These are phyloP conservation scores for Oreotrochilus melanogaster DNA, from an alignment of 2,113 vertebrate genomes.

Conservation along the genomic window DNA sequence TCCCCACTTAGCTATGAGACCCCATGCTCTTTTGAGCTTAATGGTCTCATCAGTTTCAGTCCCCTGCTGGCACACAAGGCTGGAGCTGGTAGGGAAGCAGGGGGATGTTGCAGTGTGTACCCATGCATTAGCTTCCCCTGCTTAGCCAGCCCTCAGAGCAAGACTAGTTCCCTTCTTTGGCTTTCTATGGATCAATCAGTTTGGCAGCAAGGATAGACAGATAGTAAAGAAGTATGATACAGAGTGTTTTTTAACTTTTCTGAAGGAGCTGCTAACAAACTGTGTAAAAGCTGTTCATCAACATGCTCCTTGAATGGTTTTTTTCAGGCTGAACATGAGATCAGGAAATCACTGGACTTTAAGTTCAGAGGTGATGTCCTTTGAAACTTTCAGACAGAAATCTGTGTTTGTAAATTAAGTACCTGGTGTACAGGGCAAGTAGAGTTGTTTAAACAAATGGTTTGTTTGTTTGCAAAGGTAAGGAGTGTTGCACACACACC, in stretches of 20 bases:
- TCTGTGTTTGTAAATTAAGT: neutral
- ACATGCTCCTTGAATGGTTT: neutral
- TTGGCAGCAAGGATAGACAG: neutral
- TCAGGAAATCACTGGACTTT: neutral
- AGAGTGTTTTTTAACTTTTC: neutral
- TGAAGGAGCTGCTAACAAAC: neutral
- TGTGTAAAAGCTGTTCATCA: neutral
- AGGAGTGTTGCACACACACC: neutral
- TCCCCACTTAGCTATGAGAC: neutral
- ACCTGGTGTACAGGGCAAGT: neutral
- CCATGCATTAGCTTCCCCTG: neutral
- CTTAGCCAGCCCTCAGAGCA: neutral
- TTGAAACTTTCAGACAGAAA: neutral
- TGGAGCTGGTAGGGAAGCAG: neutral
- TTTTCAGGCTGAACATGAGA: neutral
- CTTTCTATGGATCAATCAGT: neutral
- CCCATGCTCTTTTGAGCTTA: neutral
- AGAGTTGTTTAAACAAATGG: neutral
- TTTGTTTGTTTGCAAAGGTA: neutral
- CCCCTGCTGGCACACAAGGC: neutral
- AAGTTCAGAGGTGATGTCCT: neutral
- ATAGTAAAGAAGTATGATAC: neutral
- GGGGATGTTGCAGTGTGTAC: neutral
- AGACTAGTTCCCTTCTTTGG: neutral
- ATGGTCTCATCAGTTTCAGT: constrained; percentile 33